Conservation (phyloP, 2,888 invertebrate species). For the Phymatocera aterrima region DNA sequence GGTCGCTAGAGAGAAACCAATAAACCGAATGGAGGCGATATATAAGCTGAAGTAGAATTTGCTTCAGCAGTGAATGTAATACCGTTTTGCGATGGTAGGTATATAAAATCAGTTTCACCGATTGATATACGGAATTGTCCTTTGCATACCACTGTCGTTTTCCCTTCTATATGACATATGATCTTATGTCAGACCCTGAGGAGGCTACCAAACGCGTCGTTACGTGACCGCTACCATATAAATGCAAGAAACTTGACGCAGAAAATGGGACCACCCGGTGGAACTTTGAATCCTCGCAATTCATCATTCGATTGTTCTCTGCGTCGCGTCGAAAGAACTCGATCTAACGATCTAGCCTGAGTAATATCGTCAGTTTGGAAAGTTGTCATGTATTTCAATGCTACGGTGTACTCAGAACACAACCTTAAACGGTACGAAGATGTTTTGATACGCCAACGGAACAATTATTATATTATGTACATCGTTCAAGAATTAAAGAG, state of each 20-base stretch:
- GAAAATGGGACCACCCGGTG: not conserved
- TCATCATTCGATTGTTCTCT: not conserved
- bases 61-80: not conserved
- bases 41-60: not conserved
- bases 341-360: not conserved
- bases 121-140: not conserved
- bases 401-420: too few relatives aligned
- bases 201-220: not conserved
- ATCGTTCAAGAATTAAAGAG: too few relatives aligned
- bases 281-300: not conserved
- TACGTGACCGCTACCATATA: not conserved
- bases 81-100: not conserved
- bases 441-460: too few relatives aligned
- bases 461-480: too few relatives aligned
- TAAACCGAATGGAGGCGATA: not conserved
- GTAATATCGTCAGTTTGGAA: not conserved
- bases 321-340: not conserved
- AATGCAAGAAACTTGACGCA: not conserved
- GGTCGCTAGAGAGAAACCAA: not conserved
- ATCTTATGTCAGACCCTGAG: not conserved
- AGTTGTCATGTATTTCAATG: not conserved
- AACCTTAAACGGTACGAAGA: too few relatives aligned
- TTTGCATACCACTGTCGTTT: slow-evolving; percentile 14
- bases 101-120: not conserved
- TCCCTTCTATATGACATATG: not conserved